These are phyloP conservation scores for Tineola bisselliella DNA, from an alignment of 2,888 invertebrate species.

Conservation along the genomic window DNA sequence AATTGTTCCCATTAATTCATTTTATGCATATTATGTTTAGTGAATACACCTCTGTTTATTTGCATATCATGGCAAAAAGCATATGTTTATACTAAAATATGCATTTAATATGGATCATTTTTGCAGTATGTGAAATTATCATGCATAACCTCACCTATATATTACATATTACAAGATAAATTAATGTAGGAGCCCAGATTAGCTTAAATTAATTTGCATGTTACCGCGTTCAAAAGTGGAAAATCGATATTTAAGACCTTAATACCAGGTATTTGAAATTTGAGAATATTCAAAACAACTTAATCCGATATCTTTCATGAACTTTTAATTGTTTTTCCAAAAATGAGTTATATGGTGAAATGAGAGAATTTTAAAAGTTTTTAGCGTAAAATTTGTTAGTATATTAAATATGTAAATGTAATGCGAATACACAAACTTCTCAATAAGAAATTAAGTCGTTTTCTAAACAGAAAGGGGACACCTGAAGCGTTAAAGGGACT, in stretches of 20 bases:
- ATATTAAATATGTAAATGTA: too few species aligned
- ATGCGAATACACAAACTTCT: too few species aligned
- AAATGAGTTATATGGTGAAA: slow-evolving; percentile 16
- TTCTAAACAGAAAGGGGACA: background rate
- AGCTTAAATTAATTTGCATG: slow-evolving; percentile 9
- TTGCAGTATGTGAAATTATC: too few species aligned
- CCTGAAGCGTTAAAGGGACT: background rate
- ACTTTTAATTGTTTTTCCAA: slow-evolving; percentile 13
- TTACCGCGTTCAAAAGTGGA: background rate
- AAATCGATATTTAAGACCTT: background rate
- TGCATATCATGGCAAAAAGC: too few species aligned
- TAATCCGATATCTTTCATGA: slow-evolving; percentile 7
- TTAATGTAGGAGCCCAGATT: background rate
- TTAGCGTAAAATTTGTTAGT: background rate
- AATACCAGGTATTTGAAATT: slow-evolving; percentile 14
- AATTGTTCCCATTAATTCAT: slow-evolving; percentile 11
- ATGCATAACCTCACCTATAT: too few species aligned
- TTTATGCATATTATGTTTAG: too few species aligned
- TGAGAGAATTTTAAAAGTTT: background rate
- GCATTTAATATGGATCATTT: too few species aligned
- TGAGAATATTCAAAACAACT: slow-evolving; percentile 2
- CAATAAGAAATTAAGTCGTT: too few species aligned
- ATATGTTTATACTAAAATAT: too few species aligned
- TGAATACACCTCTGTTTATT: too few species aligned
- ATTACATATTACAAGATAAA: too few species aligned